Percentiles rank a stretch among this genome's conserved stretches.
Evolutionary conservation across 1,140 invertebrate species (phyloP).

Genomic region (Sipha flava): DNA sequence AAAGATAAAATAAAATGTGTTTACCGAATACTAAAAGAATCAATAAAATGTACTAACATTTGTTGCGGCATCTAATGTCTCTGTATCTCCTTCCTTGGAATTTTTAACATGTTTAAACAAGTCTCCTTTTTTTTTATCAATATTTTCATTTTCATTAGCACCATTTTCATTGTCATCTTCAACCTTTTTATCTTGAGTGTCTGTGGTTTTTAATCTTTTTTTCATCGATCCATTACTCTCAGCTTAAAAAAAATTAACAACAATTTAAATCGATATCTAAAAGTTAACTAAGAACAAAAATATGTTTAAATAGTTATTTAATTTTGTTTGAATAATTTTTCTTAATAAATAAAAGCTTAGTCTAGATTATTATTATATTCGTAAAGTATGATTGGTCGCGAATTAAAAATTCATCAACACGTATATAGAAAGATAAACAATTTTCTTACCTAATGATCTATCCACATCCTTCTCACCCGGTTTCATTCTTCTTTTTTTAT

Average conservation of each 20-base stretch:
- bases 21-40: neutral
- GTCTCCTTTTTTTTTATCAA: slow-evolving; percentile 54
- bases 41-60: slow-evolving; percentile 37
- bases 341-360: neutral
- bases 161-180: slow-evolving; percentile 47
- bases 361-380: slow-evolving; percentile 36
- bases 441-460: slow-evolving; percentile 50
- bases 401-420: no score
- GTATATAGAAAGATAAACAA: neutral
- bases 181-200: slow-evolving; percentile 45
- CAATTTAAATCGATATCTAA: neutral
- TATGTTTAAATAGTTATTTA: no score
- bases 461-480: slow-evolving; percentile 54
- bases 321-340: neutral
- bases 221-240: slow-evolving; percentile 51
- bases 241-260: slow-evolving; percentile 41
- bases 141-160: slow-evolving; percentile 46
- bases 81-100: slow-evolving; percentile 47
- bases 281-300: no score
- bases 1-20: slow-evolving; percentile 38
- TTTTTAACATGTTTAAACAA: slow-evolving; percentile 80
- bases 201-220: slow-evolving; percentile 55
- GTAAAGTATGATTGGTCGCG: no score
- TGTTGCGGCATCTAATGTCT: slow-evolving; percentile 53
- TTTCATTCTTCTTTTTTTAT: slow-evolving; percentile 48